Base-by-base conservation (phyloP, 2,888 invertebrate genomes). In the Capitulum mitella region DNA sequence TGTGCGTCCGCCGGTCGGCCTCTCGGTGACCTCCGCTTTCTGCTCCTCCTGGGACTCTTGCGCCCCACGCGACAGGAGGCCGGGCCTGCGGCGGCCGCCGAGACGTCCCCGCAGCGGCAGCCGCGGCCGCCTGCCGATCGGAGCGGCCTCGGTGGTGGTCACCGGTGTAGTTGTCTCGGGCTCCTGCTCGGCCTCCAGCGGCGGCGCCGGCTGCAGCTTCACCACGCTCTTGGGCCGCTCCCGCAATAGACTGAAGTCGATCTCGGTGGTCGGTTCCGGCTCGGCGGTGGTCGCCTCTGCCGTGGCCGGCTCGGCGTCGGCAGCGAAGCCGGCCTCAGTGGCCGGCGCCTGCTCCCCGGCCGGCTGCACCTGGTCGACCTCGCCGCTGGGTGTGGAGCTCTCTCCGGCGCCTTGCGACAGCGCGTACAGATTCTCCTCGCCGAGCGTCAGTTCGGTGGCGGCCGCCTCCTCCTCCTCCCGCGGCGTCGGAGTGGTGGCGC, bases 401-500 rank as follows among this genome's bases (percentile, higher is more conserved):
- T 58, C 58, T 10, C 58, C 29, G 1, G n/a, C n/a, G n/a, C 29
- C 10, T 29, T n/a, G n/a, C 58, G 2, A 58, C n/a, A 58, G 58
- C 8, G 58, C 58, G 29, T n/a, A 58, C 58, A 58, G n/a, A 8
- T 5, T 12, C n/a, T n/a, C n/a, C n/a, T 58, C 8, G n/a, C 58
- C 6, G n/a, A n/a, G 58, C n/a, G 58, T 5, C 58, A n/a, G 58
- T 12, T 58, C 58, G 12, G 58, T 29, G 58, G 8, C 58, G 1
- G n/a, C 10, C 58, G n/a, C 29, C 58, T 58, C 58, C 2, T 19
- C 26, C 22, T 1, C 26, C 8, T 12, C 5, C 26, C 26, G n/a
- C 26, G 77, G 48, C 22, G 77, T n/a, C 43, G 54, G 46, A 0
- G 48, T 48, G 43, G 77, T 29, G n/a, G 86, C 83, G 8, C 86